Percentiles rank a stretch among this genome's conserved stretches.
These are phyloP conservation scores for Diarsia brunnea DNA, from an alignment of 2,888 invertebrate genomes.

Conservation along the genomic window DNA sequence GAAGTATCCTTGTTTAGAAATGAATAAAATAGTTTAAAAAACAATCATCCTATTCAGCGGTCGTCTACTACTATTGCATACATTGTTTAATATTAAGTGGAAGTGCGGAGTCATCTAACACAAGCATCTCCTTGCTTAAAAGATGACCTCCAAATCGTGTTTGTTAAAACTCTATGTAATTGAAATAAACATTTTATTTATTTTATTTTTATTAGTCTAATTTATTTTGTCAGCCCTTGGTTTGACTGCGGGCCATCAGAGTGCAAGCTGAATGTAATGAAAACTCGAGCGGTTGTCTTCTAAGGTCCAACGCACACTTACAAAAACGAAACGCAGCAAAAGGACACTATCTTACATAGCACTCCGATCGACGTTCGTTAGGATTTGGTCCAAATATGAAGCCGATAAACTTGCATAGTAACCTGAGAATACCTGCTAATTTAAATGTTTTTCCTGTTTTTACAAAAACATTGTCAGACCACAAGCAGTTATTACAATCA, in stretches of 20 bases:
- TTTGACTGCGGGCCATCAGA: neutral
- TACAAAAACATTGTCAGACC: constrained; percentile 24
- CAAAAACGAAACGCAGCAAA: neutral
- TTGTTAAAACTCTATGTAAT: too few species aligned
- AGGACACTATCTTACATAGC: neutral
- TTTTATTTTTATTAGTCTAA: too few species aligned
- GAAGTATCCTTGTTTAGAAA: constrained; percentile 2
- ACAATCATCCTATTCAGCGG: neutral
- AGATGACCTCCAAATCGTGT: too few species aligned
- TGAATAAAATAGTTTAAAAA: neutral
- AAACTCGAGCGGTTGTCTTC: neutral
- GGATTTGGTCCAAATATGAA: neutral
- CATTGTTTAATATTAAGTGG: too few species aligned
- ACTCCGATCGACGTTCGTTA: too few species aligned
- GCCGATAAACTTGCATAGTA: neutral
- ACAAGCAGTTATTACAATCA: constrained; percentile 38
- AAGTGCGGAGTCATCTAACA: too few species aligned
- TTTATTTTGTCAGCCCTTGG: neutral
- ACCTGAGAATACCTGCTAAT: constrained; percentile 3
- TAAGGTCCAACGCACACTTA: neutral
- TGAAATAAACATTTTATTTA: too few species aligned
- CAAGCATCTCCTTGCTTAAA: too few species aligned
- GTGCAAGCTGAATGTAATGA: neutral
- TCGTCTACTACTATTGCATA: too few species aligned
- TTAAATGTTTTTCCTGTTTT: constrained; percentile 25